Evolutionary conservation across 2,797 vertebrate species (phyloP).

Genomic region (Parotocinclus haroldoi): DNA sequence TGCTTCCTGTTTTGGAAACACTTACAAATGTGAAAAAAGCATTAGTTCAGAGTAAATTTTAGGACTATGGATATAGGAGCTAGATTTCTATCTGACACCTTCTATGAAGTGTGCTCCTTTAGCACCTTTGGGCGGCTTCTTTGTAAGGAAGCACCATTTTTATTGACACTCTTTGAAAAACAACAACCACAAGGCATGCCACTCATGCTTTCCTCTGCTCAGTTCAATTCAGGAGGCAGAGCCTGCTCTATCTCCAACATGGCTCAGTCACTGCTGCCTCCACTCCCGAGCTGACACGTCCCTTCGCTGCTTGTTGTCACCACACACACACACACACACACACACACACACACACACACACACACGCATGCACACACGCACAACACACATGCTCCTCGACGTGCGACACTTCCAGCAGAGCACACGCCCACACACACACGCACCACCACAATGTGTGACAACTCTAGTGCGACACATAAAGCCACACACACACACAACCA

Average conservation of each 20-base stretch:
- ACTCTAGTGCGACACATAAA: slow-evolving; percentile 36
- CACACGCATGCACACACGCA: no score
- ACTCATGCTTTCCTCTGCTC: slow-evolving; percentile 38
- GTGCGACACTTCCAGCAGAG: slow-evolving; percentile 36
- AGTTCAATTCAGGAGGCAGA: slow-evolving; percentile 44
- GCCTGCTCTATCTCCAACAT: slow-evolving; percentile 37
- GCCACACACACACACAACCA: slow-evolving; percentile 32
- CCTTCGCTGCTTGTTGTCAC: slow-evolving; percentile 50
- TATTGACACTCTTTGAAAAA: slow-evolving; percentile 54
- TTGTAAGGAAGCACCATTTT: slow-evolving; percentile 40
- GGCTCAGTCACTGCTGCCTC: slow-evolving; percentile 46
- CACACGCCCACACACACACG: slow-evolving; percentile 34
- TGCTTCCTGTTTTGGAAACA: no score
- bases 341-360: slow-evolving; percentile 22
- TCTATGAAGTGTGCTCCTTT: slow-evolving; percentile 33
- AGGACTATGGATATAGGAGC: background rate
- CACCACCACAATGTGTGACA: slow-evolving; percentile 45
- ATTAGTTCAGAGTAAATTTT: slow-evolving; percentile 4
- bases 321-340: slow-evolving; percentile 39
- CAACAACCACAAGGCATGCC: slow-evolving; percentile 52
- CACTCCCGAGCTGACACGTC: slow-evolving; percentile 46
- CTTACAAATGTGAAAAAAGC: background rate
- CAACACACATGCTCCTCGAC: slow-evolving; percentile 22
- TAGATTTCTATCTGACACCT: slow-evolving; percentile 3
- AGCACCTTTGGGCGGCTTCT: slow-evolving; percentile 34